phyloP scores from a whole-genome alignment of 2,888 invertebrate species.

The Hirtodrosophila duncani region DNA sequence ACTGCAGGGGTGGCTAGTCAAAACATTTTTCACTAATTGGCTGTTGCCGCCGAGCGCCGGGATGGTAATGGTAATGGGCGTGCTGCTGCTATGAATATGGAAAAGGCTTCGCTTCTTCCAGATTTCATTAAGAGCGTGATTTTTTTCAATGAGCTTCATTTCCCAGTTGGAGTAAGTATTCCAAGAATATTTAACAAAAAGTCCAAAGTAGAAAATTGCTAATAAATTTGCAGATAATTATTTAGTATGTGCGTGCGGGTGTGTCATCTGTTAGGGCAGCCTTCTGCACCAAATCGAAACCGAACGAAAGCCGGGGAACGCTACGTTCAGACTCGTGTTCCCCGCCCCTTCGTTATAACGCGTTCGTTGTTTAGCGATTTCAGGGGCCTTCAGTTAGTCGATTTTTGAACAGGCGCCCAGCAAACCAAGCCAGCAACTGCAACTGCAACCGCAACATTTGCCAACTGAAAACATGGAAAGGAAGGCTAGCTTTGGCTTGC shows the following conservation, averaged over 20 bases:
- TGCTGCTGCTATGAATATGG: too few species aligned
- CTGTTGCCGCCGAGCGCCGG: conserved; percentile 37
- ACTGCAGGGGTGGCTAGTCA: conserved; percentile 1
- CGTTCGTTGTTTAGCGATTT: conserved; percentile 45
- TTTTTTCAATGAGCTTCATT: conserved; percentile 47
- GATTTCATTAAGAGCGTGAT: too few species aligned
- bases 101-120: too few species aligned
- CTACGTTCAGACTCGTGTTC: too few species aligned
- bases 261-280: too few species aligned
- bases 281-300: too few species aligned
- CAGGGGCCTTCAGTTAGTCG: conserved; percentile 76
- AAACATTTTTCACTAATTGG: conserved; percentile 73
- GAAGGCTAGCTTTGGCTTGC: too few species aligned
- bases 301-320: too few species aligned
- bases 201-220: too few species aligned
- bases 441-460: conserved; percentile 20
- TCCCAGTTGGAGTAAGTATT: neutral
- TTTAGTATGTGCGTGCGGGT: too few species aligned
- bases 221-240: too few species aligned
- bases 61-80: conserved; percentile 8
- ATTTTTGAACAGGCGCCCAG: conserved; percentile 70
- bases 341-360: too few species aligned
- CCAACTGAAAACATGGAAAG: conserved; percentile 14
- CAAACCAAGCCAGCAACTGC: conserved; percentile 12
- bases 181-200: neutral